Base-by-base conservation (phyloP, 2,113 vertebrate species). In the Urocolius indicus region DNA sequence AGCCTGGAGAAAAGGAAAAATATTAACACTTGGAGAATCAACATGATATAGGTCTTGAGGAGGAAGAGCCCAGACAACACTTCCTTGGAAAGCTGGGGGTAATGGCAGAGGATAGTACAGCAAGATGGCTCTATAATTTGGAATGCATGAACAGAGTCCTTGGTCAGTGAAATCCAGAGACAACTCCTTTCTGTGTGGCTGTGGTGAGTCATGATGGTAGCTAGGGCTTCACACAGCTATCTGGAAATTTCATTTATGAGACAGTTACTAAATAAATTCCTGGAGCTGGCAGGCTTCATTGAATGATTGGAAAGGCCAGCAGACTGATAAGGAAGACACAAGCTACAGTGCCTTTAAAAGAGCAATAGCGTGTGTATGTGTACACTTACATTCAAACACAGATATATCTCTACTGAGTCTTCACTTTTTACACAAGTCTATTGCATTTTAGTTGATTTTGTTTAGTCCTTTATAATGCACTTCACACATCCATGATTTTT, bases 121-220 rank as follows among this genome's bases (percentile, higher is more conserved):
- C 32, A 52, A 45, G 20, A 6, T 0, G 3, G 7, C 41, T 26
- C 14, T 16, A 0, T 13, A 34, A 21, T 38, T 51, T 29, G 16
- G 32, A 23, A 29, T 61, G 6, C 52, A 20, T 9, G n/a, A 78
- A n/a, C 13, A 14, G 30, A 24, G 43, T 3, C 12, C 49, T 87
- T 90, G 43, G 14, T 51, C 32, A 14, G 22, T 41, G 66, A 75
- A 81, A 87, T 48, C 27, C 49, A 23, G 32, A 19, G 27, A 32
- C 29, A 43, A 0, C 10, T 63, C 32, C 58, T 62, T 73, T 59
- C 30, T 4, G 0, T 22, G 5, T 7, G 16, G 13, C 48, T 81
- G 11, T 18, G 43, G 22, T 32, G 38, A 59, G 58, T 48, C 41
- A n/a, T 1, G 10, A 34, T 0, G 1, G 23, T 5, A 73, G 23